Conservation (phyloP, 2,113 vertebrate species). For the Sander vitreus region DNA sequence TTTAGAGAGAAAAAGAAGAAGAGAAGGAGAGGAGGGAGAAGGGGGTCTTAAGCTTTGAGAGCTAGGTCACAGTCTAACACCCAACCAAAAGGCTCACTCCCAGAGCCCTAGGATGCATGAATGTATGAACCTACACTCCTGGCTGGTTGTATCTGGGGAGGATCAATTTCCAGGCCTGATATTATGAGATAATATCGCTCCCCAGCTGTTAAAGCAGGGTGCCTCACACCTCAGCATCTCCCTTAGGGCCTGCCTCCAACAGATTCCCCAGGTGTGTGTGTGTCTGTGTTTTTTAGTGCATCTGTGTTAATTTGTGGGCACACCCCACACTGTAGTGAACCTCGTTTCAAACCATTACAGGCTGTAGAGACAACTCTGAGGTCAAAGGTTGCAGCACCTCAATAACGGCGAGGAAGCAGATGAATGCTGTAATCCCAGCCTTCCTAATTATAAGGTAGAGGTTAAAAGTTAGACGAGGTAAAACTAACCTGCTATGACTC, state of each 20-base stretch:
- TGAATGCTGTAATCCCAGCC: constrained; percentile 67
- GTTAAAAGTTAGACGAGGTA: constrained; percentile 76
- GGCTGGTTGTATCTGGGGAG: constrained; percentile 77
- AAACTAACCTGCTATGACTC: constrained; percentile 78
- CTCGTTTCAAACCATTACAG: constrained; percentile 69
- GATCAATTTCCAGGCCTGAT: constrained; percentile 78
- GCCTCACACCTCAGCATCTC: constrained; percentile 75
- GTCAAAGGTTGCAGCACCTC: constrained; percentile 66
- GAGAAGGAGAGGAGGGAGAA: constrained; percentile 10
- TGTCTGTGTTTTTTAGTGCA: constrained; percentile 28
- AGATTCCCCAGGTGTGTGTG: constrained; percentile 50
- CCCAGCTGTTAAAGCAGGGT: constrained; percentile 82
- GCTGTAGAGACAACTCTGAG: constrained; percentile 67
- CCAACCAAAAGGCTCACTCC: constrained; percentile 49
- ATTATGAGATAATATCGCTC: constrained; percentile 81
- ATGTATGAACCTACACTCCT: constrained; percentile 66
- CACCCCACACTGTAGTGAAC: constrained; percentile 27
- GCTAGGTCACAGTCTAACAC: constrained; percentile 54
- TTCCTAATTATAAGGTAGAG: constrained; percentile 71
- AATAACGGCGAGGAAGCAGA: constrained; percentile 64
- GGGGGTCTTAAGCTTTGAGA: constrained; percentile 41
- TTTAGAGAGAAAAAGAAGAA: background rate
- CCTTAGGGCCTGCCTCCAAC: constrained; percentile 62
- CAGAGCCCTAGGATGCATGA: constrained; percentile 51
- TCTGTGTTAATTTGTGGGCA: constrained; percentile 43